Evolutionary conservation across 2,888 invertebrate genomes (phyloP), one percentile per base, ranked within the genome.

Genomic region (Argyra leucocephala): DNA sequence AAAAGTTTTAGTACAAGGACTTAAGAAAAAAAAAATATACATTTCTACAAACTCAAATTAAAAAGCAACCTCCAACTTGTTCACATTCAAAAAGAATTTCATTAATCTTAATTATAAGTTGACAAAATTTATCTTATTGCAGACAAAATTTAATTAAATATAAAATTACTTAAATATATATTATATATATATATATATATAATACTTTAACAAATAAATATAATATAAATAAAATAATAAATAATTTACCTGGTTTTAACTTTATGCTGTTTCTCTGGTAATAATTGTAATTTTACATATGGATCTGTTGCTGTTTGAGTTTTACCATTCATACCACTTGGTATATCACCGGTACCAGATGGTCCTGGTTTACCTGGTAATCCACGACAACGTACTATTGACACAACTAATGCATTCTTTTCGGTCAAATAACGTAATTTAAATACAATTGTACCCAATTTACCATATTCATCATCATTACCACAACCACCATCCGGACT

Each of bases 191-290:
- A n/a, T n/a, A n/a, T n/a, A n/a, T n/a, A n/a, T n/a, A n/a, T n/a
- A n/a, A n/a, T n/a, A n/a, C n/a, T n/a, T n/a, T n/a, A n/a, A n/a
- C n/a, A n/a, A n/a, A n/a, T n/a, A n/a, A n/a, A n/a, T n/a, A n/a
- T n/a, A n/a, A n/a, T n/a, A n/a, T n/a, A n/a, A n/a, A n/a, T n/a
- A n/a, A n/a, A n/a, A n/a, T n/a, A n/a, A 26, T 3, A 36, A 3
- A 37, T 7, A 58, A 65, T 68, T 70, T 57, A 83, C 83, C 83
- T 85, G 67, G 96, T 96, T 82, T 96, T 97, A 65, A 96, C 96
- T 80, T 96, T 95, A 78, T 97, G 96, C 76, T 95, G 94, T 79
- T 97, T 97, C 75, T 98, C 98, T 0, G 99, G 99, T 70, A 99
- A 82, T 57, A 99, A 84, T 78, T 97, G 98, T 66, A 99, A 85